Evolutionary conservation across 2,888 invertebrate species (phyloP).

Genomic region (Stenoptilia bipunctidactyla): DNA sequence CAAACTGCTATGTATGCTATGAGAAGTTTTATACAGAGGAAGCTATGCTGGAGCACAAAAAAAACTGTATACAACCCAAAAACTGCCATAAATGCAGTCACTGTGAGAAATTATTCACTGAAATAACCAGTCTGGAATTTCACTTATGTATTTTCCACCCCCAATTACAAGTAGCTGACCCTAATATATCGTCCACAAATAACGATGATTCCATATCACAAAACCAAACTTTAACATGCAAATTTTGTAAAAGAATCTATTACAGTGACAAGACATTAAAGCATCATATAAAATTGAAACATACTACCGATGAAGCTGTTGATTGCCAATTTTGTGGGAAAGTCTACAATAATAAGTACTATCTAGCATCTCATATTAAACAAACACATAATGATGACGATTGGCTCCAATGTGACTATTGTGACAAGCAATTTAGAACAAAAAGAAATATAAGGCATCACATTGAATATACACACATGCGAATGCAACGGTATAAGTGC

Average conservation of each 20-base stretch:
- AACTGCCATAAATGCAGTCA: constrained; percentile 36
- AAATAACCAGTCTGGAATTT: constrained; percentile 42
- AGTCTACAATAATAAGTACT: constrained; percentile 47
- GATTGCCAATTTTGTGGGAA: constrained; percentile 41
- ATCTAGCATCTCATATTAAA: constrained; percentile 46
- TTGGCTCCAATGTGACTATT: constrained; percentile 47
- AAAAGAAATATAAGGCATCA: constrained; percentile 47
- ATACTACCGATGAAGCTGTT: constrained; percentile 34
- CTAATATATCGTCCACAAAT: constrained; percentile 33
- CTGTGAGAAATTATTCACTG: constrained; percentile 51
- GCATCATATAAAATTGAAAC: constrained; percentile 49
- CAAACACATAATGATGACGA: constrained; percentile 38
- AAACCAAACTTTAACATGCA: constrained; percentile 29
- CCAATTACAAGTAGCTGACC: constrained; percentile 39
- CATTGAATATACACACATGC: constrained; percentile 48
- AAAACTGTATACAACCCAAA: constrained; percentile 35
- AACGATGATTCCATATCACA: constrained; percentile 21
- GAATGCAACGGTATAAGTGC: constrained; percentile 48
- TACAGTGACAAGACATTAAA: constrained; percentile 46
- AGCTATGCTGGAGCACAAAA: constrained; percentile 32
- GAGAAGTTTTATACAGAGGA: constrained; percentile 42
- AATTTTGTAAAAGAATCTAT: constrained; percentile 36
- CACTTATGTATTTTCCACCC: constrained; percentile 49
- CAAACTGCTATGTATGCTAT: constrained; percentile 50
- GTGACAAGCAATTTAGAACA: constrained; percentile 48